These are phyloP conservation scores for Chiloscyllium punctatum DNA, from an alignment of 2,797 vertebrate genomes.

Conservation along the genomic window DNA sequence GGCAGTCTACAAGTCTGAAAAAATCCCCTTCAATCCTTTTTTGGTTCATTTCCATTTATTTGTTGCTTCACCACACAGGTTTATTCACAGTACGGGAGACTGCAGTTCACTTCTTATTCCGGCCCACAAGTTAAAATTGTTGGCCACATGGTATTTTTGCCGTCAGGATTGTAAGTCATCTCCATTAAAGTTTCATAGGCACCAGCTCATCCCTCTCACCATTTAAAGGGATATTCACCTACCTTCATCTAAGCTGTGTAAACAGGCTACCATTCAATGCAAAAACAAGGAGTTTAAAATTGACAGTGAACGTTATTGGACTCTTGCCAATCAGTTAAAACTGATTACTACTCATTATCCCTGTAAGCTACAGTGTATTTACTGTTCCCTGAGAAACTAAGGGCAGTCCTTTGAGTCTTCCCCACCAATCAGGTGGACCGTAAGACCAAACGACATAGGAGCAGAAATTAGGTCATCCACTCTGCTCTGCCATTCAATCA, in stretches of 20 bases:
- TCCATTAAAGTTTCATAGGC: slow-evolving; percentile 12
- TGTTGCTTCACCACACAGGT: not conserved
- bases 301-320: not conserved
- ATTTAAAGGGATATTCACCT: slow-evolving; percentile 38
- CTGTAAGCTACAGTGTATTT: not conserved
- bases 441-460: too few species aligned
- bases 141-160: not conserved
- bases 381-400: not conserved
- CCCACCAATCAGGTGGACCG: too few species aligned
- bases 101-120: slow-evolving; percentile 38
- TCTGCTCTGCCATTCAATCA: too few species aligned
- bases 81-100: not conserved
- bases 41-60: too few species aligned
- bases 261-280: not conserved
- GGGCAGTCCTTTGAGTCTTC: too few species aligned
- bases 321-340: not conserved
- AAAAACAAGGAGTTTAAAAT: not conserved
- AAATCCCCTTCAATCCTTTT: not conserved
- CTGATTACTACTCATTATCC: not conserved
- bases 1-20: not conserved
- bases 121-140: not conserved
- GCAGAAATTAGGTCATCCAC: too few species aligned
- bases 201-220: slow-evolving; percentile 31
- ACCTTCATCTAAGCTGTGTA: not conserved
- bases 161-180: slow-evolving; percentile 27